Evolutionary conservation across 2,113 vertebrate genomes (phyloP).

Genomic region (Brachirus orientalis): DNA sequence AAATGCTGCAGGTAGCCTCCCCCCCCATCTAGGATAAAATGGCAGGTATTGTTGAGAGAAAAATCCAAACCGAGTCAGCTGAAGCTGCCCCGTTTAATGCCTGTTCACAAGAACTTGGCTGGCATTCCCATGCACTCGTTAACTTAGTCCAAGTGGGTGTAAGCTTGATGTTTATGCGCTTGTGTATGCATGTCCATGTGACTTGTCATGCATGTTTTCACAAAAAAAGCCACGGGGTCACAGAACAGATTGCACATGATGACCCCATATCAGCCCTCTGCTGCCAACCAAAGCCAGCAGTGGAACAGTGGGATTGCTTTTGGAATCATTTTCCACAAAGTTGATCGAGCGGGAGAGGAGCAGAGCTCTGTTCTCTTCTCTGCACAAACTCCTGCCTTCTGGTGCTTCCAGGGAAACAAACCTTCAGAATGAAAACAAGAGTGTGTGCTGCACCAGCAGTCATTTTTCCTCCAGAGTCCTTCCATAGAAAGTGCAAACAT

Average conservation of each 20-base stretch:
- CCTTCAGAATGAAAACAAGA: constrained; percentile 14
- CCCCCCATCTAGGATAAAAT: constrained; percentile 53
- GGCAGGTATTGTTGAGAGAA: constrained; percentile 48
- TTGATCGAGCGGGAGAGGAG: not conserved
- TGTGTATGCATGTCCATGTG: not conserved
- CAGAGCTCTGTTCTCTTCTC: constrained; percentile 8
- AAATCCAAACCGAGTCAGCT: constrained; percentile 52
- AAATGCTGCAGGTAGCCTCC: constrained; percentile 43
- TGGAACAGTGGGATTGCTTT: constrained; percentile 29
- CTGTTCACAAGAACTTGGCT: constrained; percentile 53
- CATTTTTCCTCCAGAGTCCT: not conserved
- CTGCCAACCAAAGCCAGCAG: constrained; percentile 49
- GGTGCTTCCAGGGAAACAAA: constrained; percentile 17
- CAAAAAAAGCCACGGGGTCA: constrained; percentile 61
- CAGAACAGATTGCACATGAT: constrained; percentile 67
- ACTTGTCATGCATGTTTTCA: constrained; percentile 34
- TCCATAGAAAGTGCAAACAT: not conserved
- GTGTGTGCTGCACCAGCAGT: not conserved
- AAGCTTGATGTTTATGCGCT: not conserved
- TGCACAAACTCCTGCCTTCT: constrained; percentile 30
- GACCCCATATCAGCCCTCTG: constrained; percentile 15
- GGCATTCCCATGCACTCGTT: constrained; percentile 45
- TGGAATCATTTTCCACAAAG: constrained; percentile 12
- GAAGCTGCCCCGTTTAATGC: constrained; percentile 43
- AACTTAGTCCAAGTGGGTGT: constrained; percentile 52